These are phyloP conservation scores for Argyresthia albistria DNA, from an alignment of 2,888 invertebrate species.

Conservation along the genomic window DNA sequence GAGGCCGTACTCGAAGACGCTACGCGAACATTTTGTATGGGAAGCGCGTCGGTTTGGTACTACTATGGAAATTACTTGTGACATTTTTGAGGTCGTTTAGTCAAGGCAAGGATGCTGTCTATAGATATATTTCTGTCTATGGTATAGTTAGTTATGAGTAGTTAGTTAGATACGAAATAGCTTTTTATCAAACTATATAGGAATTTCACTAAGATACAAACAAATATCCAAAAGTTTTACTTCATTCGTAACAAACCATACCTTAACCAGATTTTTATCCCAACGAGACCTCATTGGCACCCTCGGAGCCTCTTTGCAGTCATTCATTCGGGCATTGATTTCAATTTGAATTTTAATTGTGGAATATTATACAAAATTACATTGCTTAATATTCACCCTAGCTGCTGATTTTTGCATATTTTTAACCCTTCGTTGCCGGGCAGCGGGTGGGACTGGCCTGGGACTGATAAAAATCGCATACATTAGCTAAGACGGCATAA, in stretches of 20 bases:
- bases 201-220: too few species aligned
- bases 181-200: too few species aligned
- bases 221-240: too few species aligned
- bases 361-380: conserved; percentile 70
- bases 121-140: too few species aligned
- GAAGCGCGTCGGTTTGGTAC: neutral
- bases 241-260: too few species aligned
- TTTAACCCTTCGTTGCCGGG: conserved; percentile 42
- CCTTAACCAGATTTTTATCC: too few species aligned
- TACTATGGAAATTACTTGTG: too few species aligned
- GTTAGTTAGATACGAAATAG: too few species aligned
- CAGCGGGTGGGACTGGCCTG: neutral
- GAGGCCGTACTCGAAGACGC: conserved; percentile 31
- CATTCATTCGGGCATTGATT: conserved; percentile 51
- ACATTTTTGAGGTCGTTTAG: too few species aligned
- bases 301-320: neutral
- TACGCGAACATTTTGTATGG: conserved; percentile 20
- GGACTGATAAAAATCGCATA: conserved; percentile 57
- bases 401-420: conserved; percentile 66
- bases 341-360: conserved; percentile 74
- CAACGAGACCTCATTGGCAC: neutral
- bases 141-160: too few species aligned
- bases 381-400: conserved; percentile 69
- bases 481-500: conserved; percentile 41
- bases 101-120: too few species aligned